A percentile compares a stretch with the other conserved stretches of the same genome.
These are phyloP conservation scores for Fregata magnificens DNA, from an alignment of 2,113 vertebrate genomes.

Conservation along the genomic window DNA sequence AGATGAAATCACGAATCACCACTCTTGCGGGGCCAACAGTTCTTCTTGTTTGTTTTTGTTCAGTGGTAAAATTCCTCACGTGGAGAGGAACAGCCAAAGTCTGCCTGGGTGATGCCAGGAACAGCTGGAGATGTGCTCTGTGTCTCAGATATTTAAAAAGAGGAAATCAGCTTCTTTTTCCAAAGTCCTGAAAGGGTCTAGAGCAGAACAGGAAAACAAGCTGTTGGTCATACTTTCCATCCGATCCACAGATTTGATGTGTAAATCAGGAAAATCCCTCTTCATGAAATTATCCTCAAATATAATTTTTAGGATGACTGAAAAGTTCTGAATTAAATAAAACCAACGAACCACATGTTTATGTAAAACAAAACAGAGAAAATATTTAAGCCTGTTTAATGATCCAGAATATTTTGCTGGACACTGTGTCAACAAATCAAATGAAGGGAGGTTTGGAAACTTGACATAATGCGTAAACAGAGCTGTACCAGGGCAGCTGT, in stretches of 20 bases:
- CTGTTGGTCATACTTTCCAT: background rate
- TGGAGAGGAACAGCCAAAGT: background rate
- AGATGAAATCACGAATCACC: background rate
- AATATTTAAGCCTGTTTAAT: conserved; percentile 3
- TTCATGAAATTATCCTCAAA: background rate
- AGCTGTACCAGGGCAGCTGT: background rate
- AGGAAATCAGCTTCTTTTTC: background rate
- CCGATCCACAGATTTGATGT: background rate
- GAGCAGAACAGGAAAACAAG: background rate
- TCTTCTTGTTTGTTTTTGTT: background rate
- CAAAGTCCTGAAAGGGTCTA: background rate
- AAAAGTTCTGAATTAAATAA: background rate
- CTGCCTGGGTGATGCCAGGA: background rate
- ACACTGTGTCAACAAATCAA: conserved; percentile 1
- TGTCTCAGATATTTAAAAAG: background rate
- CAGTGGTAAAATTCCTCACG: background rate
- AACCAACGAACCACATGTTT: background rate
- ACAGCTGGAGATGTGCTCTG: background rate
- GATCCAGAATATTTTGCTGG: conserved; percentile 14
- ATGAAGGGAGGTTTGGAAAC: background rate
- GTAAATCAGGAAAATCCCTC: conserved; percentile 19
- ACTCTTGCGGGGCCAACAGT: background rate
- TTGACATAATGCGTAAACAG: conserved; percentile 11
- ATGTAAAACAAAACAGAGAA: background rate
- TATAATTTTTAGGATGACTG: background rate